Base-by-base conservation (phyloP, 2,113 vertebrate genomes). In the cat (Felis catus) region DNA sequence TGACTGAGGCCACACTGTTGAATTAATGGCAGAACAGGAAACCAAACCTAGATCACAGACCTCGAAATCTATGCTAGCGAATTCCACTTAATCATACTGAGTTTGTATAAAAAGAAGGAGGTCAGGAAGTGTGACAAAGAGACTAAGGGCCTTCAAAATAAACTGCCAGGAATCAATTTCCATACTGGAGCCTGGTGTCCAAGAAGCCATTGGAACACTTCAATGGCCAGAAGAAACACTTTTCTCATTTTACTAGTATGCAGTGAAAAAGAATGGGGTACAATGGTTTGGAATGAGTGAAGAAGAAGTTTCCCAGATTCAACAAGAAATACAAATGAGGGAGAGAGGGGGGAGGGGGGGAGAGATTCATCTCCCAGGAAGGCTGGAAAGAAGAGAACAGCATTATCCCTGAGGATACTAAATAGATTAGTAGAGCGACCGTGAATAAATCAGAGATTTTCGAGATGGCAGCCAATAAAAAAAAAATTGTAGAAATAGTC, bases 391-490 rank as follows among this genome's bases (percentile, higher is more conserved):
- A 48, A 93, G 82, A 93, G 82, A 93, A 55, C 21, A 89, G 41
- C 8, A 31, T n/a, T 45, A 33, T 87, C 81, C 33, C 87, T 33
- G 51, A 96, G 96, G 95, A 91, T 13, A 79, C 29, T n/a, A 48
- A 90, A 79, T 33, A 90, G 86, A 96, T 76, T 74, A 93, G 53
- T 25, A 53, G 19, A 91, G 27, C 31, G 65, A 78, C 79, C 29
- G 27, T 70, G 65, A 95, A 84, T 95, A 97, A 98, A 96, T 96
- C 80, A 96, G 65, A 73, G 66, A 45, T 23, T 66, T 70, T 25
- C 45, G 76, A 97, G 70, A 58, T 31, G 81, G 86, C 33, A 78
- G 94, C 92, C 92, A 97, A 97, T 90, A 87, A 85, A 97, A 97
- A 96, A 94, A 96, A 95, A 94, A 27, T 5, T 8, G 3, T 25